Base-by-base conservation (phyloP, 2,888 invertebrate species). In the Scrobipalpa costella region DNA sequence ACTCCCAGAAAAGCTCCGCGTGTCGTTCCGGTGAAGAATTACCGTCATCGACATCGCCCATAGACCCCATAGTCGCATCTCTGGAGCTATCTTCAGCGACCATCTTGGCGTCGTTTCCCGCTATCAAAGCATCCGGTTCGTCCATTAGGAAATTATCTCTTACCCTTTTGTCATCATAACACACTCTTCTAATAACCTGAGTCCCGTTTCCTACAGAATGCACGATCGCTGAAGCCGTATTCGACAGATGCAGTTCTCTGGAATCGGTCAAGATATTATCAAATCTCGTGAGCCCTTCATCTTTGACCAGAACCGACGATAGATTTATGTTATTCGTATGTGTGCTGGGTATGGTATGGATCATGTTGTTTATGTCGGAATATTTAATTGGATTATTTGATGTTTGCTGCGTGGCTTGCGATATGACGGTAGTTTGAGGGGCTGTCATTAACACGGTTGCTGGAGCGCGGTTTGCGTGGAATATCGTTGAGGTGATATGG, bases 1-100 rank as follows among this genome's bases (percentile, higher is more conserved):
- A 85, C 67, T 92, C 92, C 92, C 92, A 92, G 69, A 89, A 92
- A 21, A 90, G 66, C 59, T 91, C 90, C 0, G 85, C 74, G 62
- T 85, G 83, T 1, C 89, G 75, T 63, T 90, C 92, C 0, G 90
- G 88, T 0, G 87, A 87, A 0, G 86, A 88, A 1, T 81, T 72
- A 7, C 85, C 85, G 19, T 86, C 86, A 64, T 84, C 87, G 0
- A 73, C 81, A 36, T 82, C 84, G 0, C 69, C 76, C 71, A 84
- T 81, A 0, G 86, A 83, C 27, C 84, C 87, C 0, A 86, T 63
- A 0, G 79, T 78, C 0, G 79, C 81, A 44, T 85, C 86, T 50
- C 86, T 71, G 5, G 86, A 81, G 64, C 74, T 83, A 57, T 88
- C 88, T 62, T 88, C 88, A n/a, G 79, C 80, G 7, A 81, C 67